Percentiles rank a stretch among this genome's conserved stretches.
phyloP scores from a whole-genome alignment of 1,140 invertebrate species.

The Cotesia typhae region DNA sequence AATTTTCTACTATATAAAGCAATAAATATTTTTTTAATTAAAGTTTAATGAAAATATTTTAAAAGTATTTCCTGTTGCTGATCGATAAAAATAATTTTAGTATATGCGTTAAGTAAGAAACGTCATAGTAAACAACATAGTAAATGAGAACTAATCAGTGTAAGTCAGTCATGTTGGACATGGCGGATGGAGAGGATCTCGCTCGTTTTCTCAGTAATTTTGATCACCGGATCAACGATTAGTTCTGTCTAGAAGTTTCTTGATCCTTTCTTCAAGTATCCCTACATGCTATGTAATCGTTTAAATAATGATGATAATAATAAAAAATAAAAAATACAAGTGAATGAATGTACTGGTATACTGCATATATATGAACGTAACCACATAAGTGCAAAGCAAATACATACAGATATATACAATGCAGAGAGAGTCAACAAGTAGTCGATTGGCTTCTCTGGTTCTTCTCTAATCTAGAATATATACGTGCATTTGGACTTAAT shows the following conservation, averaged over 20 bases:
- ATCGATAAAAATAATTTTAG: not conserved
- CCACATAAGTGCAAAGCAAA: too few relatives aligned
- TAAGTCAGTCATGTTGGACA: conserved; percentile 39
- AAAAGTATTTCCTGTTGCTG: not conserved
- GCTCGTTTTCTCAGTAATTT: conserved; percentile 2
- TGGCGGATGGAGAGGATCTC: conserved; percentile 26
- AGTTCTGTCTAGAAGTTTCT: too few relatives aligned
- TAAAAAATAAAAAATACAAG: too few relatives aligned
- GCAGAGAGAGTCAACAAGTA: not conserved
- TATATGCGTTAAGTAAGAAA: not conserved
- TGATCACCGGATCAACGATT: not conserved
- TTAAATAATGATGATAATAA: too few relatives aligned
- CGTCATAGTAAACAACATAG: conserved; percentile 40
- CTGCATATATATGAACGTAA: too few relatives aligned
- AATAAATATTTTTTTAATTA: too few relatives aligned
- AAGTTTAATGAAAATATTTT: too few relatives aligned
- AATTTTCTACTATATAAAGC: too few relatives aligned
- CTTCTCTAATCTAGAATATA: too few relatives aligned
- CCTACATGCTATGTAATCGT: too few relatives aligned
- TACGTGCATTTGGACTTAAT: conserved; percentile 44
- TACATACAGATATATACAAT: not conserved
- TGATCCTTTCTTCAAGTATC: too few relatives aligned
- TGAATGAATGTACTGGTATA: too few relatives aligned
- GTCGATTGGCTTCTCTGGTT: not conserved
- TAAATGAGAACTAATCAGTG: conserved; percentile 46